These are phyloP conservation scores for Pycnomerus fuliginosus DNA, from an alignment of 2,888 invertebrate species.

Conservation along the genomic window DNA sequence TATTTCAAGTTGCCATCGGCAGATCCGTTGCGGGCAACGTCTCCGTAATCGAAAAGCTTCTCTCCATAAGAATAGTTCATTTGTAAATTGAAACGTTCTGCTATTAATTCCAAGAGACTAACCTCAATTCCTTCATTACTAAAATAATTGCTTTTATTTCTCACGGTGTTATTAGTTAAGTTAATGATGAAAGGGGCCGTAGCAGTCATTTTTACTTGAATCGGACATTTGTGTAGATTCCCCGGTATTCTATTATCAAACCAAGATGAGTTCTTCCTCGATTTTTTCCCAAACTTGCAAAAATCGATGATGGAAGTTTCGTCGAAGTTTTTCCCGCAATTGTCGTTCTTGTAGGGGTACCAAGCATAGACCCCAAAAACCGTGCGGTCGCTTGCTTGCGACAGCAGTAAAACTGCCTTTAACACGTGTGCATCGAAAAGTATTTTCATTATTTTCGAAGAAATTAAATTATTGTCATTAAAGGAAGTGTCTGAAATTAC, in stretches of 20 bases:
- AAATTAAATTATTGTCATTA: neutral
- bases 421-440: neutral
- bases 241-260: neutral
- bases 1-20: neutral
- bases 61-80: neutral
- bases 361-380: neutral
- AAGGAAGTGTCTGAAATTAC: neutral
- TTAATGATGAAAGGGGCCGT: neutral
- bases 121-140: neutral
- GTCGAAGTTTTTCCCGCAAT: neutral
- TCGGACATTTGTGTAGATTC: neutral
- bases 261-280: neutral
- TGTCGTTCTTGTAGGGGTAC: neutral
- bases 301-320: neutral
- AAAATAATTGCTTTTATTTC: neutral
- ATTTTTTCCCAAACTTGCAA: neutral
- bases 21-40: neutral
- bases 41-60: neutral
- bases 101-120: neutral
- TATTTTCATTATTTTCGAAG: neutral
- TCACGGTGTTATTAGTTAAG: neutral
- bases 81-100: neutral
- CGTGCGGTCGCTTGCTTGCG: neutral
- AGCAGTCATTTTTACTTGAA: neutral
- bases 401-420: neutral